phyloP scores from a whole-genome alignment of 2,888 invertebrate genomes.

The Nymphalis urticae region DNA sequence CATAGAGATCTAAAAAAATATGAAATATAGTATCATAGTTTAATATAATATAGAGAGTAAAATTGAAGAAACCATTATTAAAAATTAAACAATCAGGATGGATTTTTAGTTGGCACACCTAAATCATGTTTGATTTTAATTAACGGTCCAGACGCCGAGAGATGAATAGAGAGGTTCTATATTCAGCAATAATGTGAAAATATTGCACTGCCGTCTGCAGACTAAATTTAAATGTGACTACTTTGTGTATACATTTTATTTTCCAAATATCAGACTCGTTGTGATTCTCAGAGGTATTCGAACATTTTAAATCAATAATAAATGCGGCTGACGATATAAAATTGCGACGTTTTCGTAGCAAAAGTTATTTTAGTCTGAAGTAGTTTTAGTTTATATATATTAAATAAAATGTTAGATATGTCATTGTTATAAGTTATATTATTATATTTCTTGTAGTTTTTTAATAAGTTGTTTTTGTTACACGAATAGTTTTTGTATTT shows the following conservation, averaged over 20 bases:
- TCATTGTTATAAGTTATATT: neutral
- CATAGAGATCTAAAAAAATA: neutral
- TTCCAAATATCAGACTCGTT: slow-evolving; percentile 11
- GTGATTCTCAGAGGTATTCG: slow-evolving; percentile 6
- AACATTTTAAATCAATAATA: slow-evolving; percentile 11
- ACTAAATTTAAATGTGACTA: slow-evolving; percentile 12
- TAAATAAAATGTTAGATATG: neutral
- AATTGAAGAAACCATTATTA: slow-evolving; percentile 3
- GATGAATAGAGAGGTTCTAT: slow-evolving; percentile 40
- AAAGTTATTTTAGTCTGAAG: neutral
- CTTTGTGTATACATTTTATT: slow-evolving; percentile 9
- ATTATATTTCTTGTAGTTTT: neutral
- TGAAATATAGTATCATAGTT: neutral
- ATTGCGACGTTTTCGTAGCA: slow-evolving; percentile 6
- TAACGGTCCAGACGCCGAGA: slow-evolving; percentile 56
- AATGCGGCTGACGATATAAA: neutral
- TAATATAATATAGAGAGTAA: neutral
- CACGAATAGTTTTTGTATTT: neutral
- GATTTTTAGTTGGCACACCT: slow-evolving; percentile 33
- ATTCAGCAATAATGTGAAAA: slow-evolving; percentile 40
- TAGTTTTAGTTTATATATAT: slow-evolving; percentile 4
- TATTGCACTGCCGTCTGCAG: slow-evolving; percentile 31
- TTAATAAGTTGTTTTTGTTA: neutral
- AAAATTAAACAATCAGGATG: slow-evolving; percentile 18
- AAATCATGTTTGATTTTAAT: slow-evolving; percentile 62